Evolutionary conservation across 2,888 invertebrate species (phyloP).

Genomic region (Sphecodes monilicornis): DNA sequence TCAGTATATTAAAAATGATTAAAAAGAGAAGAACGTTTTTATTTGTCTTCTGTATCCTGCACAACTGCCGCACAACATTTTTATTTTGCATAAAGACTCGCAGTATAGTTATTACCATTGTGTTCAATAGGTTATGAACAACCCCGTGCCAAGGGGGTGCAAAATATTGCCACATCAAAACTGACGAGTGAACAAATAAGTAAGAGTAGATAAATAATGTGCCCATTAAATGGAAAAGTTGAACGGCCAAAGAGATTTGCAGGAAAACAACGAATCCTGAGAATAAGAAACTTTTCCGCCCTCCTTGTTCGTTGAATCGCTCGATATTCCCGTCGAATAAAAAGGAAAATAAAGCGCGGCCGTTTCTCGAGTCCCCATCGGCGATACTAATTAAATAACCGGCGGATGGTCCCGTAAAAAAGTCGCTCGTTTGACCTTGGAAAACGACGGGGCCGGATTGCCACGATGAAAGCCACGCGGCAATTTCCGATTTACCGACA

Average conservation of each 20-base stretch:
- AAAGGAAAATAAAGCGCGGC: constrained; percentile 25
- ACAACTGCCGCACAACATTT: no score
- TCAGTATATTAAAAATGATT: no score
- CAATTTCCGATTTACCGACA: constrained; percentile 65
- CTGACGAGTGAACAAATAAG: no score
- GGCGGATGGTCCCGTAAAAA: constrained; percentile 20
- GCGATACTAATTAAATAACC: constrained; percentile 48
- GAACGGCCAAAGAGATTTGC: background rate
- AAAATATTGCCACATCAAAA: no score
- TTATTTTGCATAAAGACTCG: no score
- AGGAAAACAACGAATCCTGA: no score
- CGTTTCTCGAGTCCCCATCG: constrained; percentile 1
- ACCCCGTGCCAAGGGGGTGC: no score
- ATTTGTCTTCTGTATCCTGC: no score
- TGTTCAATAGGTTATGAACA: no score
- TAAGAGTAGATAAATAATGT: no score
- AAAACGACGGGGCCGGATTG: constrained; percentile 8
- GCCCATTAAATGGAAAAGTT: background rate
- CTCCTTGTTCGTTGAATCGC: background rate
- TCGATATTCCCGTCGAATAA: constrained; percentile 19
- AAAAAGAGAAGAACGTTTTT: no score
- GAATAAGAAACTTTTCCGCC: background rate
- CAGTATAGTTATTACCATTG: no score
- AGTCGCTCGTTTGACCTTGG: constrained; percentile 52
- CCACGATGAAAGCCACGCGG: constrained; percentile 19